phyloP scores from a whole-genome alignment of 1,140 invertebrate genomes.

The honey bee (Apis mellifera) region DNA sequence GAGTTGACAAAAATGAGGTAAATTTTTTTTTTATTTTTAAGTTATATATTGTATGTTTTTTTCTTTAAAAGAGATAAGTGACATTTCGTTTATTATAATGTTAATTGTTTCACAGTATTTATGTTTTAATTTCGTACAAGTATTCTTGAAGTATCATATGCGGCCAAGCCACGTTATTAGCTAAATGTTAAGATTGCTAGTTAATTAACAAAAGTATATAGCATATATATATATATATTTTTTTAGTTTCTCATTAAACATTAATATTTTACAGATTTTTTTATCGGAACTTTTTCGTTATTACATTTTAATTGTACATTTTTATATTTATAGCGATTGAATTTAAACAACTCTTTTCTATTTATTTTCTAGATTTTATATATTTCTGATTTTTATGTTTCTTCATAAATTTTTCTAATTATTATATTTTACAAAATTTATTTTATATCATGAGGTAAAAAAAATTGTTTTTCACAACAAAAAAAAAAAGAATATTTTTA shows the following conservation, averaged over 20 bases:
- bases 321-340: not conserved
- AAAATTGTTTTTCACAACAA: too few species aligned
- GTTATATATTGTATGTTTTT: not conserved
- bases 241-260: constrained; percentile 20
- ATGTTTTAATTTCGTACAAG: constrained; percentile 20
- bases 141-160: not conserved
- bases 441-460: not conserved
- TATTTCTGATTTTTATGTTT: not conserved
- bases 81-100: constrained; percentile 18
- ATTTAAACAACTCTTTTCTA: not conserved
- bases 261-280: not conserved
- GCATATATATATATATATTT: constrained; percentile 17
- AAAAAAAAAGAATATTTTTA: not conserved
- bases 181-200: constrained; percentile 15
- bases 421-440: not conserved
- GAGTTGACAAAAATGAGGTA: constrained; percentile 36
- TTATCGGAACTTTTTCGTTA: not conserved
- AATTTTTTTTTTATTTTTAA: not conserved
- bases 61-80: not conserved
- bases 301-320: not conserved
- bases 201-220: constrained; percentile 1
- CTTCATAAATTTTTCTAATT: constrained; percentile 10
- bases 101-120: constrained; percentile 35
- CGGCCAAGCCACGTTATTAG: not conserved
- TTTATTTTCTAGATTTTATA: not conserved